Percentiles rank a stretch among this genome's conserved stretches.
Evolutionary conservation across 2,888 invertebrate species (phyloP).

Genomic region (Rapana venosa): DNA sequence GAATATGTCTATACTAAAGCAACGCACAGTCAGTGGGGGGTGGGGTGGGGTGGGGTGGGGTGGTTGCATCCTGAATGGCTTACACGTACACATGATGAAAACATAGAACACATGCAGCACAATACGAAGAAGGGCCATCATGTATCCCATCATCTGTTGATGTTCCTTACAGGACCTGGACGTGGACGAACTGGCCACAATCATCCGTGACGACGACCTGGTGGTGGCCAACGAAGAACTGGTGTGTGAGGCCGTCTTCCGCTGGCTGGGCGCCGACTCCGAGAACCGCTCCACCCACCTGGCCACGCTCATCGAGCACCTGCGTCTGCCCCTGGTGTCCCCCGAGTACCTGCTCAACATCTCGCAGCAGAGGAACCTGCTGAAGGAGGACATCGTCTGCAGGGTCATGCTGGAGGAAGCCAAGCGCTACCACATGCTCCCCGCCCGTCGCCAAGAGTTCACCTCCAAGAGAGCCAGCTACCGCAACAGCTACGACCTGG

Average conservation of each 20-base stretch:
- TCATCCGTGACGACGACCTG: slow-evolving; percentile 88
- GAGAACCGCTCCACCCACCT: slow-evolving; percentile 81
- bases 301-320: slow-evolving; percentile 60
- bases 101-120: too few relatives aligned
- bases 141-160: too few relatives aligned
- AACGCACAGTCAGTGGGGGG: too few relatives aligned
- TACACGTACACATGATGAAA: too few relatives aligned
- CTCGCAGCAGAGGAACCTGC: slow-evolving; percentile 47
- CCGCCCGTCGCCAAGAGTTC: slow-evolving; percentile 59
- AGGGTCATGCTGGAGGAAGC: slow-evolving; percentile 60
- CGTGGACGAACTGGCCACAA: slow-evolving; percentile 86
- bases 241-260: slow-evolving; percentile 86
- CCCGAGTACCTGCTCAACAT: slow-evolving; percentile 66
- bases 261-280: slow-evolving; percentile 84
- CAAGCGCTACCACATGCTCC: slow-evolving; percentile 64
- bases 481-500: slow-evolving; percentile 58
- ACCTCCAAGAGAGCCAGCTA: slow-evolving; percentile 57
- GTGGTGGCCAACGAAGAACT: slow-evolving; percentile 92
- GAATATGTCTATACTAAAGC: too few relatives aligned
- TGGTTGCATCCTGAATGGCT: too few relatives aligned
- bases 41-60: too few relatives aligned
- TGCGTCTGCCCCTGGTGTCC: slow-evolving; percentile 66
- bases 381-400: slow-evolving; percentile 55
- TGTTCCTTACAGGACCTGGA: slow-evolving; percentile 80
- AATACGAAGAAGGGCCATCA: too few relatives aligned